Evolutionary conservation across 2,888 invertebrate species (phyloP), one percentile per base, ranked within the genome.

Genomic region (Operophtera brumata): DNA sequence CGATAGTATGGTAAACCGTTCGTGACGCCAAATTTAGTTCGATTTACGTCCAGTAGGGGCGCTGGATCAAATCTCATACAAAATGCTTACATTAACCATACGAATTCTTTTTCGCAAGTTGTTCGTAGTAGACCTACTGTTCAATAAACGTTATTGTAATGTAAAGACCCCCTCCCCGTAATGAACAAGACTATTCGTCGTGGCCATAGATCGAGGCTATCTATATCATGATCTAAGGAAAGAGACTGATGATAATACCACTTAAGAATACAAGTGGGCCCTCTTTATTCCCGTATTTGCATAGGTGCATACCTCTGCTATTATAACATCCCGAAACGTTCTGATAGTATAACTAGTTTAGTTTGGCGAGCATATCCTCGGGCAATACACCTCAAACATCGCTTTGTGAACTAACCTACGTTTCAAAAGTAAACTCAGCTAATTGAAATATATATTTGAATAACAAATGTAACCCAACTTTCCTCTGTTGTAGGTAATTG

Each of bases 401-500:
- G 84, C 84, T 86, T 83, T 84, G 84, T 81, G 76, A 82, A 82
- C 82, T 20, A 3, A 20, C 20, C 85, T 80, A 73, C 73, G 75
- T 78, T 83, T 70, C 77, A 72, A 84, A 84, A 82, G 80, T 82
- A 83, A 86, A 83, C 81, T 74, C 61, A 51, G 67, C 72, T 84
- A 88, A 88, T 88, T 88, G 88, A 85, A 87, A 85, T 85, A 77
- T 82, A 77, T 81, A 82, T 80, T 80, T 78, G 76, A 77, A 81
- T 80, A 82, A 79, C 75, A 77, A 76, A 69, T 75, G 77, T 71
- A 57, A 49, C 7, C 43, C 49, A 62, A 64, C 54, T 65, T 62
- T 60, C 51, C 45, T 48, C 30, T 44, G 25, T 39, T 46, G 47
- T 48, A 39, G 2, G 30, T 5, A 20, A 20, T 20, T 20, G 4